phyloP scores from a whole-genome alignment of 37 sponge, comb jelly and placozoan genomes.

The Beroe ovata region DNA sequence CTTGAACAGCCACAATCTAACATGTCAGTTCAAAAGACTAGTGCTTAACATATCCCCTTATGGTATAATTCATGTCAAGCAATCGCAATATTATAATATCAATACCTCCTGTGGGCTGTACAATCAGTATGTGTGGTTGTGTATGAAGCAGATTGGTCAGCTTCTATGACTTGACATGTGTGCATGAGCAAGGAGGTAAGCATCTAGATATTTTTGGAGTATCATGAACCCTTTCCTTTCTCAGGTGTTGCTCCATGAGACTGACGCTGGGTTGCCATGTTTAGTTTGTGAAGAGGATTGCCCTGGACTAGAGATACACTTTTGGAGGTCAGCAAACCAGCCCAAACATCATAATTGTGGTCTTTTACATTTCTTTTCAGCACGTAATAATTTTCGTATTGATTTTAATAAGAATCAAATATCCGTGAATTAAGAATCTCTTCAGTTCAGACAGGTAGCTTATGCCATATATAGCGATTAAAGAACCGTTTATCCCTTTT shows the following conservation, averaged over 20 bases:
- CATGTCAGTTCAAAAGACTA: neutral
- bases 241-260: slow-evolving; percentile 81
- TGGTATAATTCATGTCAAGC: slow-evolving; percentile 27
- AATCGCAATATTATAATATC: neutral
- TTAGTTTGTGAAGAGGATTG: slow-evolving; percentile 79
- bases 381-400: too few species aligned
- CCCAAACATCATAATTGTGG: too few species aligned
- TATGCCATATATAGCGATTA: too few species aligned
- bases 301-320: slow-evolving; percentile 91
- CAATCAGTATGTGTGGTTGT: neutral
- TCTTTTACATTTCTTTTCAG: too few species aligned
- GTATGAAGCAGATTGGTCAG: neutral
- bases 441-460: too few species aligned
- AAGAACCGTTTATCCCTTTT: too few species aligned
- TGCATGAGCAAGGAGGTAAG: too few species aligned
- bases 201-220: too few species aligned
- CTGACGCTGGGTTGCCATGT: slow-evolving; percentile 86
- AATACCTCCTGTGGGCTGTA: neutral
- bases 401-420: too few species aligned
- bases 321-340: slow-evolving; percentile 96
- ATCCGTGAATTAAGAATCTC: too few species aligned
- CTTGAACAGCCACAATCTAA: neutral
- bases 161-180: too few species aligned
- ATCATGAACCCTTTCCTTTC: neutral
- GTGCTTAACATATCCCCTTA: neutral